Percentiles rank a stretch among this genome's conserved stretches.
phyloP scores from a whole-genome alignment of 2,888 invertebrate genomes.

The Tupiocoris notatus region DNA sequence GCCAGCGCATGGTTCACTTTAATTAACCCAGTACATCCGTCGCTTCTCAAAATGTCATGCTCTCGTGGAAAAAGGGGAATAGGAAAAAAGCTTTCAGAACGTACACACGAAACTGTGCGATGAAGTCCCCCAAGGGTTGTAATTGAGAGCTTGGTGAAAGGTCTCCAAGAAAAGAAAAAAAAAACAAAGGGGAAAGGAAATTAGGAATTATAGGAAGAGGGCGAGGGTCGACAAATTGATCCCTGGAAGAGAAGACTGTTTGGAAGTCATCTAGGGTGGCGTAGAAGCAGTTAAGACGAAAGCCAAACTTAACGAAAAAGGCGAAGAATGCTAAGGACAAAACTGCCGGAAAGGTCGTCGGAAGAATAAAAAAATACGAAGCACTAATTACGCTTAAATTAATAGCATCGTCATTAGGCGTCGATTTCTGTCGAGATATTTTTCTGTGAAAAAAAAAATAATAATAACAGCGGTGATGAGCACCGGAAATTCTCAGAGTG shows the following conservation, averaged over 20 bases:
- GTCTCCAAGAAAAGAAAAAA: conserved; percentile 18
- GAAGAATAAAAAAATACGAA: too few species aligned
- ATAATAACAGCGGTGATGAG: too few species aligned
- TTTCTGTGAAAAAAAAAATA: too few species aligned
- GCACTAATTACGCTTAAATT: too few species aligned
- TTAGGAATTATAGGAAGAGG: conserved; percentile 23
- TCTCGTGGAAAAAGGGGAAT: neutral
- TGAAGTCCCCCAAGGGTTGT: neutral
- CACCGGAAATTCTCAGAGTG: too few species aligned
- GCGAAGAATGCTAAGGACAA: too few species aligned
- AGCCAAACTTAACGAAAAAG: too few species aligned
- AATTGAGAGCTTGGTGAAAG: conserved; percentile 16
- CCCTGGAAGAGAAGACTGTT: conserved; percentile 1
- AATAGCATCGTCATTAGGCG: too few species aligned
- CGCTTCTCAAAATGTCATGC: neutral
- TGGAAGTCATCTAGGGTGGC: neutral
- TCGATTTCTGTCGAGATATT: too few species aligned
- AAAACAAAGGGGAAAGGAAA: conserved; percentile 28
- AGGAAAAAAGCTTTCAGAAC: neutral
- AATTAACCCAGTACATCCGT: neutral
- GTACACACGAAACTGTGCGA: neutral
- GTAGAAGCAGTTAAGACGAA: neutral
- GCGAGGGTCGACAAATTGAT: conserved; percentile 26
- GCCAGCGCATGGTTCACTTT: neutral
- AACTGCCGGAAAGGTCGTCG: too few species aligned